Evolutionary conservation across 2,888 invertebrate species (phyloP).

Genomic region (Orthosia gracilis): DNA sequence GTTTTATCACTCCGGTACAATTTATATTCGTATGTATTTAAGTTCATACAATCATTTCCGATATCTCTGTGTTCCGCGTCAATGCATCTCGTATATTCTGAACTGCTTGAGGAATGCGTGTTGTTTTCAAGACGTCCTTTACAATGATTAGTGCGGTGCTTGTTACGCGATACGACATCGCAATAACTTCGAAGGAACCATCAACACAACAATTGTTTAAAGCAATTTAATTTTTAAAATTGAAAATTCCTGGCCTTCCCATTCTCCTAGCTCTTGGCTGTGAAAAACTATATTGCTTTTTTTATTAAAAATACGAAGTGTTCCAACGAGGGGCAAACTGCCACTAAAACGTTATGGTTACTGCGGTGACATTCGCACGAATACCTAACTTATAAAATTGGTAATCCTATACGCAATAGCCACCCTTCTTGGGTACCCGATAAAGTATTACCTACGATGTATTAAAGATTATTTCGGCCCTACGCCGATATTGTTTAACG

Average conservation of each 20-base stretch:
- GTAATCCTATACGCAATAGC: constrained; percentile 79
- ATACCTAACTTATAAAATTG: constrained; percentile 89
- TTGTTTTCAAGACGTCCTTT: background rate
- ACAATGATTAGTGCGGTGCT: constrained; percentile 27
- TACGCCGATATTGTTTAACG: constrained; percentile 76
- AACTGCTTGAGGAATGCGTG: constrained; percentile 39
- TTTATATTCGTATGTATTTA: constrained; percentile 41
- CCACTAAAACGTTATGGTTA: constrained; percentile 90
- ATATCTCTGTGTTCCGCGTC: constrained; percentile 51
- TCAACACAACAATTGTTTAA: constrained; percentile 65
- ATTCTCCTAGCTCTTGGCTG: constrained; percentile 73
- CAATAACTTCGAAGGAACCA: constrained; percentile 56
- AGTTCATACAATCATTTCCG: constrained; percentile 33
- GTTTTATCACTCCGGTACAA: constrained; percentile 39
- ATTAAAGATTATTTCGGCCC: constrained; percentile 79
- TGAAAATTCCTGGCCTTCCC: constrained; percentile 81
- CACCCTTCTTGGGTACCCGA: constrained; percentile 76
- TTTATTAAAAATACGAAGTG: constrained; percentile 89
- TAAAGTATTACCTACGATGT: constrained; percentile 81
- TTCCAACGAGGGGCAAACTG: constrained; percentile 87
- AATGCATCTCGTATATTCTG: constrained; percentile 32
- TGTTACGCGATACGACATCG: constrained; percentile 15
- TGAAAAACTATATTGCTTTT: constrained; percentile 87
- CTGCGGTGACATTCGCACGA: constrained; percentile 88
- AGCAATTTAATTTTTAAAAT: constrained; percentile 82